phyloP scores from a whole-genome alignment of 1,140 invertebrate species.

The Myzus persicae region DNA sequence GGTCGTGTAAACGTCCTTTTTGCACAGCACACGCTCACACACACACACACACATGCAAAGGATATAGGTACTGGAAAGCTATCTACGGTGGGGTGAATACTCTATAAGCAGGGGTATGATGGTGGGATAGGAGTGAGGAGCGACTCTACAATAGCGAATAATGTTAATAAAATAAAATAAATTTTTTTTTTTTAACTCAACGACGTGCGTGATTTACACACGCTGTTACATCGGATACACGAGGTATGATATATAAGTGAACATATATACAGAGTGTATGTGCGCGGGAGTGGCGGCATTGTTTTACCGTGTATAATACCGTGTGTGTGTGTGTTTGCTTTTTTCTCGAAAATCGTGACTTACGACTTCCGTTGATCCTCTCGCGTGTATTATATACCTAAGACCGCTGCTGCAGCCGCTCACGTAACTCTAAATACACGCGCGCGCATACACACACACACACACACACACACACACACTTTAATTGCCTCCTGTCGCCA shows the following conservation, averaged over 20 bases:
- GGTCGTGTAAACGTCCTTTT: constrained; percentile 26
- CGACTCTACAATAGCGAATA: neutral
- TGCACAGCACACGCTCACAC: neutral
- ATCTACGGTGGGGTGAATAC: neutral
- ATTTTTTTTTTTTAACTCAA: neutral
- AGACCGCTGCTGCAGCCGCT: neutral
- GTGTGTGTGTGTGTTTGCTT: neutral
- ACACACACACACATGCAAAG: neutral
- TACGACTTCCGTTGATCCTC: constrained; percentile 41
- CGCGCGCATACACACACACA: neutral
- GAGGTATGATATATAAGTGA: constrained; percentile 1
- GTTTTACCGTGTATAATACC: neutral
- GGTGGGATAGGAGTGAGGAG: neutral
- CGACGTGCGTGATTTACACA: constrained; percentile 37
- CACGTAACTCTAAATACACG: neutral
- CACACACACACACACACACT: neutral
- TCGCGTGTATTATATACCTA: neutral
- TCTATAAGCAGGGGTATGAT: neutral
- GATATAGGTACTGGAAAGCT: neutral
- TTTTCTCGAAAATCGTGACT: constrained; percentile 52
- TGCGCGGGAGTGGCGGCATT: constrained; percentile 35
- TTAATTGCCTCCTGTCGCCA: constrained; percentile 52
- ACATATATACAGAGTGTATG: neutral
- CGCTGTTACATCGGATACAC: constrained; percentile 14
- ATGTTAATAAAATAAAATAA: neutral